Evolutionary conservation across 2,113 vertebrate species (phyloP), one percentile per base, ranked within the genome.

Genomic region (Channa maculata): DNA sequence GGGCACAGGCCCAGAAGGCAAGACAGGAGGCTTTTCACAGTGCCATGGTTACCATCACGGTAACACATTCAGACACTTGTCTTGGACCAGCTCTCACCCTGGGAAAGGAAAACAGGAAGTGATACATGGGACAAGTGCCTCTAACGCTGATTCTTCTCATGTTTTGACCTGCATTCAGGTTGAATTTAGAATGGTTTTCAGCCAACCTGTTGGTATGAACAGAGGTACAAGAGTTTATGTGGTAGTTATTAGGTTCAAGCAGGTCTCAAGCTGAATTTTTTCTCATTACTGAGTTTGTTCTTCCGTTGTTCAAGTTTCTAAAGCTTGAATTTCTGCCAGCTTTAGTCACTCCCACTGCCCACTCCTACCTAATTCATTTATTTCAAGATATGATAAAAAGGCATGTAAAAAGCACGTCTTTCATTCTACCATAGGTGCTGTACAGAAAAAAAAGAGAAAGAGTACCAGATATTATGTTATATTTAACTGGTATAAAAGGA

Each of bases 91-190:
- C 84, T 86, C 86, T 87, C 66, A 79, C 80, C 85, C 87, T 93
- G 92, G 88, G 92, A 93, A 92, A 91, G 84, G 71, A 93, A 93
- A 94, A 93, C 93, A 91, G 90, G 92, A 92, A 92, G 89, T 89
- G 71, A 80, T 88, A 83, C 86, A 73, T 52, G 69, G 63, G 74
- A 86, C 76, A 85, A 88, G 84, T 74, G 86, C 81, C 43, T 73
- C 69, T 64, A 87, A 79, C 52, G 68, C 66, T 75, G 77, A 87
- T 87, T 88, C 67, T 77, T 84, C 72, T 85, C 77, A 80, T 75
- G 59, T 79, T 65, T 58, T 71, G 77, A 87, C 83, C 80, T 83
- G 75, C 83, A 74, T 79, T 71, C 60, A 64, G 44, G 41, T 46
- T 43, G 63, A 54, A 63, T 65, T 45, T 64, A 73, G 57, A 52